Evolutionary conservation across 2,113 vertebrate genomes (phyloP).

Genomic region (Crotophaga sulcirostris): DNA sequence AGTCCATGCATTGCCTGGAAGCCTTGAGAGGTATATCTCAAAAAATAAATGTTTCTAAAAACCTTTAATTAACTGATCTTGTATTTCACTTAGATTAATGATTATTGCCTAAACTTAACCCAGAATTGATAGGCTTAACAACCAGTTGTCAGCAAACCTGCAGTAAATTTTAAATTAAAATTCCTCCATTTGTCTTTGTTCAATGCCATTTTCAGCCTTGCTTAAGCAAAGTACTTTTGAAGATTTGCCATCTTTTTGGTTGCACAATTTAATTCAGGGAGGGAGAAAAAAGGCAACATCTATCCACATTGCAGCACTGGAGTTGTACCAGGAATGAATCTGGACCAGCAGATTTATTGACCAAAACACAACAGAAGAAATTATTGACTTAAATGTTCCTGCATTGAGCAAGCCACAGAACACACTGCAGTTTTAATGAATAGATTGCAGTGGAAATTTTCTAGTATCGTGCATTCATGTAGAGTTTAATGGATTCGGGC

Average conservation of each 20-base stretch:
- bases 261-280: background rate
- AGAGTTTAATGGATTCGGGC: slow-evolving; percentile 3
- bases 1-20: background rate
- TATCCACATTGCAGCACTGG: background rate
- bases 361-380: slow-evolving; percentile 42
- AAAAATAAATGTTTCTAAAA: background rate
- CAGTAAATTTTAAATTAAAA: background rate
- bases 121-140: fast-evolving
- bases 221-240: background rate
- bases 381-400: background rate
- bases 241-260: background rate
- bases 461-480: background rate
- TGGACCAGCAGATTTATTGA: slow-evolving; percentile 19
- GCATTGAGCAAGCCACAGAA: background rate
- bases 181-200: background rate
- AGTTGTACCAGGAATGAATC: background rate
- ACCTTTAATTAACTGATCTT: background rate
- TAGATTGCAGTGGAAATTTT: slow-evolving; percentile 16
- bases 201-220: background rate
- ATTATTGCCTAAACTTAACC: background rate
- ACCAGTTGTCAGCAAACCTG: background rate
- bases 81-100: background rate
- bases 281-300: background rate
- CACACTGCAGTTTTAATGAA: background rate
- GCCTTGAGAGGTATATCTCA: background rate